phyloP scores from a whole-genome alignment of 2,888 invertebrate genomes.

The Cheilosia urbana region DNA sequence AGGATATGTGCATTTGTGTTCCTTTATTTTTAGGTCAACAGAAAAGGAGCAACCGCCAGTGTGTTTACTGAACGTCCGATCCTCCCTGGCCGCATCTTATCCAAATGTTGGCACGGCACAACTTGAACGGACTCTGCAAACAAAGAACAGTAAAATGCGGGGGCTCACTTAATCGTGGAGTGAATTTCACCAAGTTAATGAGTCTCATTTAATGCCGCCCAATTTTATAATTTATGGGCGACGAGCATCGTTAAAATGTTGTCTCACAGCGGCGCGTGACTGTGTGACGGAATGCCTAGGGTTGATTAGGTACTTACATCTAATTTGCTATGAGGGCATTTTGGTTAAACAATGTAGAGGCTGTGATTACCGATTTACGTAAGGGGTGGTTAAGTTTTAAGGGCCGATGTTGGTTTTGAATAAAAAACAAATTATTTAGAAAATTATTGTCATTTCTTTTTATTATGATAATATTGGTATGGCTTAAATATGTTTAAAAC shows the following conservation, averaged over 20 bases:
- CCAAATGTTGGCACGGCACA: neutral
- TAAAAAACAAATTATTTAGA: too few relatives aligned
- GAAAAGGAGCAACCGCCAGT: slow-evolving; percentile 5
- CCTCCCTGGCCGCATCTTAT: neutral
- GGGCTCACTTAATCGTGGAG: slow-evolving; percentile 19
- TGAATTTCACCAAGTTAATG: slow-evolving; percentile 36
- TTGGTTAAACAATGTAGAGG: too few relatives aligned
- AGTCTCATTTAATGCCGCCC: slow-evolving; percentile 6
- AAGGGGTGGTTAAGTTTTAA: too few relatives aligned
- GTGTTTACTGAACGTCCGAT: slow-evolving; percentile 11
- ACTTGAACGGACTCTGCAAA: neutral
- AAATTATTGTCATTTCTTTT: too few relatives aligned
- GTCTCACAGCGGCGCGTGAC: too few relatives aligned
- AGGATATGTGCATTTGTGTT: neutral
- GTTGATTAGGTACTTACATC: too few relatives aligned
- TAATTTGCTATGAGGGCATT: too few relatives aligned
- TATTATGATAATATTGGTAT: too few relatives aligned
- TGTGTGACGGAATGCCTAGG: too few relatives aligned
- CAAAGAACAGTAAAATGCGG: slow-evolving; percentile 9
- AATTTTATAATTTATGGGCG: slow-evolving; percentile 1
- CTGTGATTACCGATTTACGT: too few relatives aligned
- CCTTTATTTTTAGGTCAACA: slow-evolving; percentile 22
- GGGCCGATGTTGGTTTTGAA: too few relatives aligned
- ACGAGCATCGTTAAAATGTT: neutral
- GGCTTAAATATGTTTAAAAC: too few relatives aligned